Base-by-base conservation (phyloP, 2,888 invertebrate species). In the Tiliacea citrago region DNA sequence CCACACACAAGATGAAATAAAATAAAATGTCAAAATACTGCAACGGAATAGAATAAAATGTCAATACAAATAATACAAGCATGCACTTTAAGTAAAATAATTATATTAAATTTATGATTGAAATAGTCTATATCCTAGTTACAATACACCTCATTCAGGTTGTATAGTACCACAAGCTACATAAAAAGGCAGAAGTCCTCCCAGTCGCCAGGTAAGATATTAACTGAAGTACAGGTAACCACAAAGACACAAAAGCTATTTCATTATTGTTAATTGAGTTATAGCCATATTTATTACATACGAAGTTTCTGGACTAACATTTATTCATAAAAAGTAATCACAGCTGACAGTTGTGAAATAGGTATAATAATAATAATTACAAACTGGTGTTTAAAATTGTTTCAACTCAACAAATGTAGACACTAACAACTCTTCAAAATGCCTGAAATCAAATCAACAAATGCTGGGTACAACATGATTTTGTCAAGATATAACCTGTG, bases 161-260 rank as follows among this genome's bases (percentile, higher is more conserved):
- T 81, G 42, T n/a, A 79, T 10, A 70, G 35, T 53, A 70, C 29
- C 53, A 84, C 35, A 12, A 81, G 60, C 29, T 70, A 55, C 51
- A 81, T 58, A 68, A 62, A 81, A 16, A 84, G 1, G 12, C 68
- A 65, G 21, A 76, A 42, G 9, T 73, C 61, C 3, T 49, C 61
- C 10, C 24, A 39, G 24, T 60, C 51, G 0, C 67, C 60, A 8
- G 81, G 81, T 0, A 75, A 60, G 0, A 70, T 12, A 39, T 57
- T 39, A 18, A 63, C 45, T 63, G 53, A 80, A 65, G 73, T 51
- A 69, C 67, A 75, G 51, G 72, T 72, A 60, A 21, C 42, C 61
- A 84, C 16, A 82, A 51, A 9, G 81, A 68, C 12, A 75, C 47
- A n/a, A 75, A 80, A 65, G 39, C 39, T 47, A 76, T 70, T 81